Base-by-base conservation (phyloP, 1,140 invertebrate genomes). In the Tetramorium alpestre region DNA sequence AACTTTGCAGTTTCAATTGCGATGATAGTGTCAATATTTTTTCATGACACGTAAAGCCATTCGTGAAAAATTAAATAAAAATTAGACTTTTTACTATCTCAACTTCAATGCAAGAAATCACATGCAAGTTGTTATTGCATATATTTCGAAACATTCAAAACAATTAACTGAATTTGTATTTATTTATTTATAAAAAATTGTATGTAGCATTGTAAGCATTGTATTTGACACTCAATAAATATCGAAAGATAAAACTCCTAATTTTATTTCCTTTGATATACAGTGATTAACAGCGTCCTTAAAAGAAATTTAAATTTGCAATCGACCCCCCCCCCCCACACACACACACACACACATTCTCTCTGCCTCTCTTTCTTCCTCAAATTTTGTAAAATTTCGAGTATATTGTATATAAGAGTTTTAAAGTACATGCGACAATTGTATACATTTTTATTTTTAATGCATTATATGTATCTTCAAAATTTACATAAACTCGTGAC, bases 1-100 rank as follows among this genome's bases (percentile, higher is more conserved):
- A 91, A 80, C 80, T 65, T 73, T 77, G 82, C 88, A 87, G 88
- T 90, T 87, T 91, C 73, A 88, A 72, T 75, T 51, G 70, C 56
- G 44, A 89, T 62, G 84, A 65, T 87, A 64, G 49, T 58, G 33
- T 33, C 18, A 22, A 28, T 41, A 11, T 49, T 49, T 49, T 76
- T 11, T 60, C 56, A 18, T 72, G n/a, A 47, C 10, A 18, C 82
- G 44, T 67, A 33, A 85, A 88, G 28, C 22, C 54, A 70, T 77
- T 56, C 51, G 18, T 56, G 25, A 56, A 41, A 7, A 41, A 22
- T 25, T 58, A 25, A 60, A 56, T 25, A 60, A 58, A 89, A 86
- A 77, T 86, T 80, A 64, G 28, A 78, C 33, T 77, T 65, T 70
- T 78, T 62, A 18, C 16, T 11, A 13, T 25, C 8, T 25, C 13